Evolutionary conservation across 2,113 vertebrate species (phyloP).

Genomic region (Polyodon spathula): DNA sequence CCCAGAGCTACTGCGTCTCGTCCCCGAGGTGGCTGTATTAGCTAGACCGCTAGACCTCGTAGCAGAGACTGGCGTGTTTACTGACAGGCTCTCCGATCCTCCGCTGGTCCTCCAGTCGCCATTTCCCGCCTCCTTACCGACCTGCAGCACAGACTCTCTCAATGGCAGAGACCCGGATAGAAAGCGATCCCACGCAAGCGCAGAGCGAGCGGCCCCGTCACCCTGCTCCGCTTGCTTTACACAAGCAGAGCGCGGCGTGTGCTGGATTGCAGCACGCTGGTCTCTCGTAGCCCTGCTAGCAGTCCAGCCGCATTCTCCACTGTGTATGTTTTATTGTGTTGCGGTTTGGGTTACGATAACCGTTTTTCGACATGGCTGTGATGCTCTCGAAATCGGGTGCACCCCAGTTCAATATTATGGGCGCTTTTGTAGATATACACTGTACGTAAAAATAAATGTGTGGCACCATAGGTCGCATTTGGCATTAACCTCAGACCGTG

Average conservation of each 20-base stretch:
- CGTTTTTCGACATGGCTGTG: no score
- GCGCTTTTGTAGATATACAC: no score
- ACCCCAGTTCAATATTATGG: no score
- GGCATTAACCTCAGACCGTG: no score
- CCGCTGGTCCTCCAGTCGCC: constrained; percentile 78
- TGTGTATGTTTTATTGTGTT: no score
- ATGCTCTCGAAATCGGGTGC: no score
- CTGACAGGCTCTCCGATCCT: constrained; percentile 44
- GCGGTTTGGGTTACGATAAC: no score
- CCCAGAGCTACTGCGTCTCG: constrained; percentile 30
- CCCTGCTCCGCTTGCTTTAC: not conserved
- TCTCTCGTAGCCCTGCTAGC: no score
- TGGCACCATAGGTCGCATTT: no score
- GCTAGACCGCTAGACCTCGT: constrained; percentile 26
- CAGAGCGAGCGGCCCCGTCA: constrained; percentile 11
- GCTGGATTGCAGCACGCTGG: no score
- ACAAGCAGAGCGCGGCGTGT: not conserved
- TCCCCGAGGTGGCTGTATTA: constrained; percentile 21
- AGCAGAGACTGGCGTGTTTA: constrained; percentile 30
- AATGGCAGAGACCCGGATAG: constrained; percentile 75
- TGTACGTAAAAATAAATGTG: no score
- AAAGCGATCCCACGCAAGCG: constrained; percentile 52
- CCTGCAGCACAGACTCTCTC: constrained; percentile 60
- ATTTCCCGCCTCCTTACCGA: constrained; percentile 91
- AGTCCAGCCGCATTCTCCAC: no score